These are phyloP conservation scores for Siphonodentalium dalli DNA, from an alignment of 2,888 invertebrate species.

Conservation along the genomic window DNA sequence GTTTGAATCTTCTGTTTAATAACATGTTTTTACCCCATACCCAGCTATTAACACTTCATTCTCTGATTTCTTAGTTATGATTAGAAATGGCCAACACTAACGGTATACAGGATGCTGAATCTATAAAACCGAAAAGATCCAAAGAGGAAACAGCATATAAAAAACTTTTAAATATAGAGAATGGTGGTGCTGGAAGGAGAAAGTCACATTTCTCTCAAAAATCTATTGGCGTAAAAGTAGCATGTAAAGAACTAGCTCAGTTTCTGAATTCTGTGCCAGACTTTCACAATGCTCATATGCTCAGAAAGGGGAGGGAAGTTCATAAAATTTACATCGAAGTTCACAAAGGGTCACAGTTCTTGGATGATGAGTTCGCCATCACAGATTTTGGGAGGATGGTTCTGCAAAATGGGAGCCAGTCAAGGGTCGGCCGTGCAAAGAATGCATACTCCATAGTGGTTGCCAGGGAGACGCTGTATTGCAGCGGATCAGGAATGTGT, in stretches of 20 bases:
- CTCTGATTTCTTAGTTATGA: no score
- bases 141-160: no score
- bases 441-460: constrained; percentile 56
- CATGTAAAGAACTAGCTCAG: constrained; percentile 47
- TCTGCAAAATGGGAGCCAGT: constrained; percentile 48
- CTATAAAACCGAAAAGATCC: no score
- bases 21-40: no score
- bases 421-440: constrained; percentile 51
- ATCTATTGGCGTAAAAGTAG: constrained; percentile 49
- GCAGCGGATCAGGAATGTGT: constrained; percentile 52
- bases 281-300: constrained; percentile 51
- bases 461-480: constrained; percentile 54
- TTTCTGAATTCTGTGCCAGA: constrained; percentile 47
- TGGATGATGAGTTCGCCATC: constrained; percentile 52
- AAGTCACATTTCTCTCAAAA: no score
- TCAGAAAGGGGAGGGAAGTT: constrained; percentile 53
- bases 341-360: constrained; percentile 49
- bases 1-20: no score
- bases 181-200: no score
- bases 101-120: no score
- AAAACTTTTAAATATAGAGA: no score
- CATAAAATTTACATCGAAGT: constrained; percentile 55
- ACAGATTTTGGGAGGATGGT: constrained; percentile 56
- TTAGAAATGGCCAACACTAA: no score
- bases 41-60: no score